Evolutionary conservation across 2,113 vertebrate genomes (phyloP), one percentile per base, ranked within the genome.

Genomic region (Anguilla rostrata): DNA sequence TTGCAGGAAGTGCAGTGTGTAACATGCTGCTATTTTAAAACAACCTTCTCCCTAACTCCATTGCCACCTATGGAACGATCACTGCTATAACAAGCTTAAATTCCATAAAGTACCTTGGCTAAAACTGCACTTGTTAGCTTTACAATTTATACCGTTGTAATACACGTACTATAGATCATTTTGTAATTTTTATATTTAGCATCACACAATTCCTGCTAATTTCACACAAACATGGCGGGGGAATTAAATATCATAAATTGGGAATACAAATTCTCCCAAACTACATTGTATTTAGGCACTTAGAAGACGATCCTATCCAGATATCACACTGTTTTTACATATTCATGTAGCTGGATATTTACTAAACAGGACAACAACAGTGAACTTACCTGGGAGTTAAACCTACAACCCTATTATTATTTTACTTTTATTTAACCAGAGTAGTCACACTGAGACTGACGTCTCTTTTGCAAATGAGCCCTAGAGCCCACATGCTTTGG

Each of bases 51-150:
- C 82, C 90, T 86, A 87, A 84, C 94, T 93, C 81, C 92, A 92
- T 91, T 94, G 95, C 95, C 95, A 94, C 92, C 95, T 96, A 94
- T 93, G 87, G 95, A 94, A 93, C 92, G 90, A 92, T 78, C 60
- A 11, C 3, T 86, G 93, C 84, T 83, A 95, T 92, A 88, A 91
- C 94, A 94, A 82, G 90, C 85, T 49, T 53, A 88, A 79, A 22
- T 39, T 41, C 39, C 78, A 80, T 15, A 80, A 20, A 1, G 16
- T 34, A 22, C 20, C 78, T 15, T 46, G 53, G 46, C 49, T 53
- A 12, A 26, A 82, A 49, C 3, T 79, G 8, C 39, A 81, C 22
- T 81, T 20, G 15, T 26, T 22, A 53, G 43, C 43, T 53, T 53
- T 53, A 53, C 1, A 11, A 53, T 14, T 46, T 46, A 9, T 53